Conservation (phyloP, 2,888 invertebrate genomes). For the Lordiphosa fenestrarum region DNA sequence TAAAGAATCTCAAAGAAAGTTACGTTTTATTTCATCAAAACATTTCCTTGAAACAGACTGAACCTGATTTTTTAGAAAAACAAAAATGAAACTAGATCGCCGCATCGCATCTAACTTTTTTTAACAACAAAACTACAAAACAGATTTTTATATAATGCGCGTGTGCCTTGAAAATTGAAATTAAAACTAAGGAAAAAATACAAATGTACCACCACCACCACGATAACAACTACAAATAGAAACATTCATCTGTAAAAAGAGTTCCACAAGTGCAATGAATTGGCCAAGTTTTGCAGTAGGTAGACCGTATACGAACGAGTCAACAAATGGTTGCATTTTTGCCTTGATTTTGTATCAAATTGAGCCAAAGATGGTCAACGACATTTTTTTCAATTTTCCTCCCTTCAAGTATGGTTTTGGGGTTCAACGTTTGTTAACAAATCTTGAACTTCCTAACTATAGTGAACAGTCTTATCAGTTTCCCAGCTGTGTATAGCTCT, state of each 20-base stretch:
- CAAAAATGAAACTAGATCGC: slow-evolving; percentile 32
- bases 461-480: not conserved
- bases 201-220: slow-evolving; percentile 19
- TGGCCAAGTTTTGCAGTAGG: slow-evolving; percentile 38
- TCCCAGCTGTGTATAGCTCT: slow-evolving; percentile 31
- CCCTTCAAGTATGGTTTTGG: not conserved
- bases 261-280: slow-evolving; percentile 40
- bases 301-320: slow-evolving; percentile 20
- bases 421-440: slow-evolving; percentile 4
- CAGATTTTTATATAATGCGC: slow-evolving; percentile 67
- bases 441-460: slow-evolving; percentile 11
- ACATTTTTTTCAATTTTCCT: not conserved
- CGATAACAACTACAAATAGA: slow-evolving; percentile 33
- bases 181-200: slow-evolving; percentile 42
- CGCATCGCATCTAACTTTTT: slow-evolving; percentile 54
- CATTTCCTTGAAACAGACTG: slow-evolving; percentile 72
- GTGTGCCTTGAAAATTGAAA: slow-evolving; percentile 64
- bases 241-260: slow-evolving; percentile 17
- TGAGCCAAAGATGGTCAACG: slow-evolving; percentile 7
- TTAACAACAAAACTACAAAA: slow-evolving; percentile 36
- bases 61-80: slow-evolving; percentile 56
- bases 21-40: slow-evolving; percentile 52
- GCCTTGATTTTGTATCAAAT: slow-evolving; percentile 3
- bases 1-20: slow-evolving; percentile 77
- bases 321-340: not conserved